These are phyloP conservation scores for Grammomys dolichurus DNA, from an alignment of 2,113 vertebrate genomes.

Conservation along the genomic window DNA sequence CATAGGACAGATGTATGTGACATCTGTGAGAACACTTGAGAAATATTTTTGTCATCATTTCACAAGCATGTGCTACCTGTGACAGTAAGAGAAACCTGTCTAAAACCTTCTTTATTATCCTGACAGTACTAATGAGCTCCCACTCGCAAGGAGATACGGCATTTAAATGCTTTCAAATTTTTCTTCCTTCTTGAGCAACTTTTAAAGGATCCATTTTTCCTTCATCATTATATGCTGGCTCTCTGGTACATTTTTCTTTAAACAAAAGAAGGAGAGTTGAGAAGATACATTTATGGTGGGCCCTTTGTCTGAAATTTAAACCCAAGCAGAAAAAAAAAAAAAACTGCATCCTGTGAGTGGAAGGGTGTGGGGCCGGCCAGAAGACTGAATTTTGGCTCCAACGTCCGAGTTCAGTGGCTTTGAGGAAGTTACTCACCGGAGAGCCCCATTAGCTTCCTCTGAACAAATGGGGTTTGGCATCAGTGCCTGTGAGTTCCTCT, in stretches of 20 bases:
- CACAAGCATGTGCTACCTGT: neutral
- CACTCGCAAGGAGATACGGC: neutral
- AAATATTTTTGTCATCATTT: conserved; percentile 37
- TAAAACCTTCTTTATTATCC: conserved; percentile 27
- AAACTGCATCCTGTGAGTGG: neutral
- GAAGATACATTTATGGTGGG: neutral
- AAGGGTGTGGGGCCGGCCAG: neutral
- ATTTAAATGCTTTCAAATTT: neutral
- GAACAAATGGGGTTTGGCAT: neutral
- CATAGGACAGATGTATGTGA: conserved; percentile 46
- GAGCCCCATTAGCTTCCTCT: conserved; percentile 5
- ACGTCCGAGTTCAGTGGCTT: neutral
- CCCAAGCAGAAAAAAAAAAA: neutral
- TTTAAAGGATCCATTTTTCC: conserved; percentile 33
- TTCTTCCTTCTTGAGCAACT: conserved; percentile 3
- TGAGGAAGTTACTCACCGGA: neutral
- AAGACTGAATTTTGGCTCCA: conserved; percentile 1
- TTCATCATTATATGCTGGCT: neutral
- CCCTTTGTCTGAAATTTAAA: conserved; percentile 17
- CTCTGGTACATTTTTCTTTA: conserved; percentile 30
- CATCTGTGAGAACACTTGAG: conserved; percentile 46
- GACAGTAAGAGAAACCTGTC: conserved; percentile 46
- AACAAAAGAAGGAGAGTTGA: conserved; percentile 10
- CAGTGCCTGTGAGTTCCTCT: conserved; percentile 6
- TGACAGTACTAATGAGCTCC: neutral